Percentiles rank a stretch among this genome's conserved stretches.
Conservation (phyloP, 2,113 vertebrate species). For the Protobothrops mucrosquamatus region DNA sequence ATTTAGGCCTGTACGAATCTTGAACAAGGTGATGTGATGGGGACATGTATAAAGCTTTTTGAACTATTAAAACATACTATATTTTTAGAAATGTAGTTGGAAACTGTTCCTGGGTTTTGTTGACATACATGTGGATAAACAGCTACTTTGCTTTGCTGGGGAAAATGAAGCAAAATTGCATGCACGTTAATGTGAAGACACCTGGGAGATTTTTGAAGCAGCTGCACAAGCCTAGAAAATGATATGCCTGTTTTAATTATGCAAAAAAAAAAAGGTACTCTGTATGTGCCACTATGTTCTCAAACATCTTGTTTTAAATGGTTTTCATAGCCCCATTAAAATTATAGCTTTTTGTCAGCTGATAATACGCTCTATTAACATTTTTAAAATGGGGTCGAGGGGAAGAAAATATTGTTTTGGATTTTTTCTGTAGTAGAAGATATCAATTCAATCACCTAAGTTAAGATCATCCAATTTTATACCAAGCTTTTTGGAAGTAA, state of each 20-base stretch:
- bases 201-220: neutral
- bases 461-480: neutral
- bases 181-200: neutral
- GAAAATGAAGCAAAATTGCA: neutral
- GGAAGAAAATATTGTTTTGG: neutral
- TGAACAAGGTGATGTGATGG: neutral
- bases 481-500: constrained; percentile 8
- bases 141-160: neutral
- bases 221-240: neutral
- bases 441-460: neutral
- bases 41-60: neutral
- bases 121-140: neutral
- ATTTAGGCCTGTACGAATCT: neutral
- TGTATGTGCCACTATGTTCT: neutral
- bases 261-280: neutral
- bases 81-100: neutral
- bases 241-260: neutral
- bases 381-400: neutral
- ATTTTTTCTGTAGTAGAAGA: neutral
- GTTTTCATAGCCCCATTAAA: neutral
- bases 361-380: neutral
- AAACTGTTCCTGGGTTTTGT: neutral
- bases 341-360: neutral
- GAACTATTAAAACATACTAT: neutral
- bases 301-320: neutral